Evolutionary conservation across 2,113 vertebrate species (phyloP), one percentile per base, ranked within the genome.

Genomic region (Rhipidura dahli): DNA sequence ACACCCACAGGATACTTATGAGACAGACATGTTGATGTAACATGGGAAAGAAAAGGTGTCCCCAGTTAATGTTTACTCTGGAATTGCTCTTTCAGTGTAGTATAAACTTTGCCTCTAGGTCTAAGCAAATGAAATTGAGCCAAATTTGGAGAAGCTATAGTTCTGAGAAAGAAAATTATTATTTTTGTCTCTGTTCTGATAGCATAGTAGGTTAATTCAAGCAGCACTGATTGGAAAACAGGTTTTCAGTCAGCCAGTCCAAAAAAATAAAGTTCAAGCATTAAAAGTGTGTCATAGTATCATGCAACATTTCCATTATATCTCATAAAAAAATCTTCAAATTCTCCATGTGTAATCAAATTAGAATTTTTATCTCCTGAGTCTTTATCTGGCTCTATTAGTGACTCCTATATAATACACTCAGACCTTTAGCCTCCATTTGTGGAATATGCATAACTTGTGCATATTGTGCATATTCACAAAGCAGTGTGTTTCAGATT

Each of bases 401-500:
- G 6, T 54, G 23, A 66, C 21, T 47, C 17, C 45, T 65, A 2
- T 26, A 33, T 21, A 21, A 65, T 51, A 40, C 30, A 30, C 6
- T 69, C 37, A 59, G 54, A 59, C 8, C 7, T 69, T 80, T 65
- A 57, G 3, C 20, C 24, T 83, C 80, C 23, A 24, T 20, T 8
- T 50, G 11, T 5, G 45, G 28, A 44, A 82, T 65, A 53, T 23
- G 13, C 31, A 28, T 69, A 80, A 73, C 37, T 82, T 90, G 79
- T 94, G 87, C 85, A 49, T 49, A 49, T 82, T 90, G 79, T 94
- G 87, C 85, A 49, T 49, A 49, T 49, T 91, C 73, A 61, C 75
- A 88, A 93, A 97, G 37, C 59, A 79, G 56, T 50, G 44, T 73
- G 44, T 49, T 95, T 96, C 90, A 97, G 51, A 96, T 96, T 92